Conservation (phyloP, 1,140 invertebrate genomes). For the Ditylenchus dipsaci region DNA sequence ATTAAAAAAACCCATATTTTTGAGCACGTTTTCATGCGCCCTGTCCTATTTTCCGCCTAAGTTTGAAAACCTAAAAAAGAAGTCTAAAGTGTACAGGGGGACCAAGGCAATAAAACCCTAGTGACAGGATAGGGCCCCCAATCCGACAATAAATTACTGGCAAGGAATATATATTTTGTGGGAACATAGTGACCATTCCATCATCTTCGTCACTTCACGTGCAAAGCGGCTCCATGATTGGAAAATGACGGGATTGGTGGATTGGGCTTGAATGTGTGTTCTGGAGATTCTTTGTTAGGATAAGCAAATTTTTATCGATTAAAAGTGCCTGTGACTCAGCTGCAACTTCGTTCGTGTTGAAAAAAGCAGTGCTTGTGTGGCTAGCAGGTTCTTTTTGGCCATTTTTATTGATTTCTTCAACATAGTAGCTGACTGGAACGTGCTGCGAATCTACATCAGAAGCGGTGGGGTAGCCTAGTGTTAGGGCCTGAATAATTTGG, state of each 20-base stretch:
- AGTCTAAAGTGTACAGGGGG: too few species aligned
- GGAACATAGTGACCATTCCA: background rate
- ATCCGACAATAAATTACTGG: background rate
- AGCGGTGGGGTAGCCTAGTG: too few species aligned
- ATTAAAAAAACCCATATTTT: too few species aligned
- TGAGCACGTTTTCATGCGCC: too few species aligned
- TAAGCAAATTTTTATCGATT: too few species aligned
- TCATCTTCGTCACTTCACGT: background rate
- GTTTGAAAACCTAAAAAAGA: background rate
- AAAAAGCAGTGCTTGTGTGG: too few species aligned
- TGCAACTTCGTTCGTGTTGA: background rate
- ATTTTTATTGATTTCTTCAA: background rate
- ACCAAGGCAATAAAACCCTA: background rate
- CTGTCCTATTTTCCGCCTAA: too few species aligned
- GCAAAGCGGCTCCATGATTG: too few species aligned
- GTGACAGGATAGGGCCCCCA: background rate
- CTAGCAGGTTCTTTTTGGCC: background rate
- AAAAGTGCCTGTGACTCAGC: background rate
- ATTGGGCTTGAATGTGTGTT: background rate
- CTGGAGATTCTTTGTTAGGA: background rate
- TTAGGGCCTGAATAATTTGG: too few species aligned
- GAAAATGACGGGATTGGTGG: too few species aligned
- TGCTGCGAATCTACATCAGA: background rate
- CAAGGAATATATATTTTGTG: slow-evolving; percentile 5
- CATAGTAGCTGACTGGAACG: background rate